Evolutionary conservation across 2,797 vertebrate species (phyloP).

Genomic region (Muscicapa striata): DNA sequence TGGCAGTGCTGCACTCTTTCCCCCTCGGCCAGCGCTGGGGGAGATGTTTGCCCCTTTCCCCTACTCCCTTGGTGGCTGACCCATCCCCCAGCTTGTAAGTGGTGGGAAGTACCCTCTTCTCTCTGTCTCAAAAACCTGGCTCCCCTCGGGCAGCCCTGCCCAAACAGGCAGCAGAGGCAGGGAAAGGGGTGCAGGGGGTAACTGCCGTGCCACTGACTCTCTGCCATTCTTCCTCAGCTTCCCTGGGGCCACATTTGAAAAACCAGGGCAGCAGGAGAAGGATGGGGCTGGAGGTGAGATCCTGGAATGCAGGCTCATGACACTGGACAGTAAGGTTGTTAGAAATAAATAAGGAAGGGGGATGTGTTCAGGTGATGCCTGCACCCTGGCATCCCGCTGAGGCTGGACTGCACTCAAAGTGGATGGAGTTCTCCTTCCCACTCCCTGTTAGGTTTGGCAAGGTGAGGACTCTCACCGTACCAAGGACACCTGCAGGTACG

Average conservation of each 20-base stretch:
- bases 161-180: background rate
- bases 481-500: background rate
- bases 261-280: background rate
- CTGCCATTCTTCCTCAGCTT: background rate
- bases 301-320: background rate
- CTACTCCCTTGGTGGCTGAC: background rate
- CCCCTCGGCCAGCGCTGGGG: background rate
- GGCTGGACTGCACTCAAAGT: background rate
- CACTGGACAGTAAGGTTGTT: background rate
- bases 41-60: background rate
- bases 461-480: background rate
- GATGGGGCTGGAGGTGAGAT: background rate
- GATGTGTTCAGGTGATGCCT: background rate
- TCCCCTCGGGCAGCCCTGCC: background rate
- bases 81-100: background rate
- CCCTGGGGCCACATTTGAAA: background rate
- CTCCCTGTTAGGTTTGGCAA: background rate
- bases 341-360: conserved; percentile 14
- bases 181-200: background rate
- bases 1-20: background rate
- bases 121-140: background rate
- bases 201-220: background rate
- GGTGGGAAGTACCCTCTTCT: background rate
- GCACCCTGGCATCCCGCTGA: background rate
- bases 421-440: background rate